Evolutionary conservation across 2,113 vertebrate genomes (phyloP).

Genomic region (Neogale vison): DNA sequence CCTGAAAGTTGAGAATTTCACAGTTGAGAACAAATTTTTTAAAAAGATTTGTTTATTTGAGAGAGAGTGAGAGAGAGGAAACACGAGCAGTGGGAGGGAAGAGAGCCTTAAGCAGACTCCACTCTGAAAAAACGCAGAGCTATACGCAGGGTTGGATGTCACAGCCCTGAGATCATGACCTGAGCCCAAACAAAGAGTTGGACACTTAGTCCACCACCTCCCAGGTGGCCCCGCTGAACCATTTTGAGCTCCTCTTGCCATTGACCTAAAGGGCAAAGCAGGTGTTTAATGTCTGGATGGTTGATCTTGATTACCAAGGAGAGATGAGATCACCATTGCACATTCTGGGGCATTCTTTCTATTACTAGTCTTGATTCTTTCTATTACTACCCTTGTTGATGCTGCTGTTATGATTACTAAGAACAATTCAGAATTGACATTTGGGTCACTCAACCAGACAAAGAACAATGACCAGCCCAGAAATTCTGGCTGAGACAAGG

Average conservation of each 20-base stretch:
- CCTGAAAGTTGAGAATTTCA: not conserved
- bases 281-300: not conserved
- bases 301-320: not conserved
- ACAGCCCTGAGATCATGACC: not conserved
- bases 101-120: not conserved
- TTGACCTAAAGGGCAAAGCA: not conserved
- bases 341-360: not conserved
- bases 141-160: not conserved
- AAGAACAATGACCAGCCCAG: not conserved
- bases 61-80: not conserved
- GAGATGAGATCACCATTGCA: not conserved
- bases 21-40: not conserved
- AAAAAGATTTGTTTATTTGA: not conserved
- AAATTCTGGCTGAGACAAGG: not conserved
- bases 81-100: not conserved
- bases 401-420: not conserved
- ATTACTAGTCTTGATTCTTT: too few species aligned
- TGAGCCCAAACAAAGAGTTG: not conserved
- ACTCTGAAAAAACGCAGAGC: not conserved
- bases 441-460: not conserved
- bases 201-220: not conserved
- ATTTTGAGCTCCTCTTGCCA: not conserved
- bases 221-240: not conserved
- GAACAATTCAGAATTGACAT: not conserved
- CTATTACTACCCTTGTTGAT: not conserved